These are phyloP conservation scores for Xyrichtys novacula DNA, from an alignment of 2,797 vertebrate genomes.

Conservation along the genomic window DNA sequence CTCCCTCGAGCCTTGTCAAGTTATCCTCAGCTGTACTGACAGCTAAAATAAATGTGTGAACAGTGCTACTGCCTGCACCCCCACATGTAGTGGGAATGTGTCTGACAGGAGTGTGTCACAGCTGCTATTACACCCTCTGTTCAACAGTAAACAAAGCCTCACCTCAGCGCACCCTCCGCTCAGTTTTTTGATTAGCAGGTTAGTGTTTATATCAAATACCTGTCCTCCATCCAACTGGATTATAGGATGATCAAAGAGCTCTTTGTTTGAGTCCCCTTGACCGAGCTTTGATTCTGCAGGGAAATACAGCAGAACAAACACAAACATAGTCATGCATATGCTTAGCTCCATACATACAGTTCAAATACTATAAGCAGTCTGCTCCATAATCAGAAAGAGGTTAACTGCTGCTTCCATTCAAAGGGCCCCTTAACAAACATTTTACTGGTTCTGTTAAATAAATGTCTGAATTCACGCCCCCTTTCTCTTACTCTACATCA, in stretches of 20 bases:
- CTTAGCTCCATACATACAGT: slow-evolving; percentile 6
- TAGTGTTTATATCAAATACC: slow-evolving; percentile 3
- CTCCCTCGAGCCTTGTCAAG: background rate
- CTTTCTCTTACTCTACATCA: slow-evolving; percentile 20
- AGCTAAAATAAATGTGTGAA: background rate
- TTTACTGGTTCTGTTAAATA: too few relatives aligned
- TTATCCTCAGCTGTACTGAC: slow-evolving; percentile 3
- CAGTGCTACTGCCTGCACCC: background rate
- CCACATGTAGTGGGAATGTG: slow-evolving; percentile 4
- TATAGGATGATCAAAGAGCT: slow-evolving; percentile 24
- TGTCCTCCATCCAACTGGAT: background rate
- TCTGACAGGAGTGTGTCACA: slow-evolving; percentile 43
- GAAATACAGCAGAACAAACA: slow-evolving; percentile 31
- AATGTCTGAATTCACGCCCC: too few relatives aligned
- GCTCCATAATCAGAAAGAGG: background rate
- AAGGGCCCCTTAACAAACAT: too few relatives aligned
- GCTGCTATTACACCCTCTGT: slow-evolving; percentile 46
- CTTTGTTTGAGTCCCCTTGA: slow-evolving; percentile 8
- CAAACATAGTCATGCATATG: slow-evolving; percentile 13
- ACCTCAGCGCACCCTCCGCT: slow-evolving; percentile 29
- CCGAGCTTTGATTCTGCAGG: slow-evolving; percentile 50
- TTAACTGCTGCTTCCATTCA: too few relatives aligned
- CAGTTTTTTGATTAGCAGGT: slow-evolving; percentile 7
- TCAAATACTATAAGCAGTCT: slow-evolving; percentile 11
- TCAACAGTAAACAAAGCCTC: slow-evolving; percentile 44